These are phyloP conservation scores for Himalopsyche kuldschensis DNA, from an alignment of 2,888 invertebrate species.

Conservation along the genomic window DNA sequence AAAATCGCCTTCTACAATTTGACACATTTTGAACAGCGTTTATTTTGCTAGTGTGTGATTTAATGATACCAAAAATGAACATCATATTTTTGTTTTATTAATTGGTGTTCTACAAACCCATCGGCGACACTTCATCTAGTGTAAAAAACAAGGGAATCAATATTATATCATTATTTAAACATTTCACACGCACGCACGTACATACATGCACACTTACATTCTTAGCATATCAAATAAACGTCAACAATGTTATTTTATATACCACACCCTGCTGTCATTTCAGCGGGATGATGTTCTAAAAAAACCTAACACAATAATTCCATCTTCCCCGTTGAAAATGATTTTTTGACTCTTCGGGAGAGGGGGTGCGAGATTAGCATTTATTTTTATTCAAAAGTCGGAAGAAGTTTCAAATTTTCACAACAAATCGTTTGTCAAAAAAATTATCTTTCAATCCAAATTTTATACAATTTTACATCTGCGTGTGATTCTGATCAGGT, in stretches of 20 bases:
- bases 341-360: not conserved
- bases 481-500: too few species aligned
- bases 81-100: slow-evolving; percentile 1
- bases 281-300: not conserved
- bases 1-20: slow-evolving; percentile 9
- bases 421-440: too few species aligned
- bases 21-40: slow-evolving; percentile 6
- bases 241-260: slow-evolving; percentile 15
- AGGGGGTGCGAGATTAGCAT: too few species aligned
- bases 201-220: not conserved
- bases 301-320: not conserved
- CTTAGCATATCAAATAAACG: slow-evolving; percentile 5
- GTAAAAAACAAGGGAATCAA: slow-evolving; percentile 24
- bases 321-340: not conserved
- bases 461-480: too few species aligned
- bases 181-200: slow-evolving; percentile 4
- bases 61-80: slow-evolving; percentile 9
- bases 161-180: slow-evolving; percentile 3
- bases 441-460: too few species aligned
- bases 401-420: too few species aligned
- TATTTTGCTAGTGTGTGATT: slow-evolving; percentile 13
- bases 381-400: too few species aligned
- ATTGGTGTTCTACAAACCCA: slow-evolving; percentile 31
- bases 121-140: slow-evolving; percentile 19
- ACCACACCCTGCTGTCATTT: not conserved